A percentile compares a stretch with the other conserved stretches of the same genome.
These are phyloP conservation scores for Cephalopterus ornatus DNA, from an alignment of 2,113 vertebrate genomes.

Conservation along the genomic window DNA sequence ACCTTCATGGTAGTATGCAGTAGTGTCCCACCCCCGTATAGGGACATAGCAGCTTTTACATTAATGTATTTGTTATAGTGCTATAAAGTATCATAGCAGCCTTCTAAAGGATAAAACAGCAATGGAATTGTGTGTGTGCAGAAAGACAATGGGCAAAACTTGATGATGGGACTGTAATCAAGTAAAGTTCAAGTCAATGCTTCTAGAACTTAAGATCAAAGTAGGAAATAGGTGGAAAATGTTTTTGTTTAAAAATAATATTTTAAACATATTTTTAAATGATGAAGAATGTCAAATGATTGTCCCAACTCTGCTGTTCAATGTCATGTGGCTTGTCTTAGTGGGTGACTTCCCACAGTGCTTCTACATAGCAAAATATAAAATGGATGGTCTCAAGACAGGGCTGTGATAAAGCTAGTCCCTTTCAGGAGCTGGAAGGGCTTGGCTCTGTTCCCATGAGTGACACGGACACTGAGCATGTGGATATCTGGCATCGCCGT, in stretches of 20 bases:
- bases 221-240: not conserved
- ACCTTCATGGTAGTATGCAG: not conserved
- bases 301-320: not conserved
- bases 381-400: not conserved
- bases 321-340: not conserved
- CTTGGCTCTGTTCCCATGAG: not conserved
- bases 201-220: not conserved
- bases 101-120: not conserved
- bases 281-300: not conserved
- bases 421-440: not conserved
- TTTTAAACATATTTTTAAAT: not conserved
- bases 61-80: not conserved
- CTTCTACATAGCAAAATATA: not conserved
- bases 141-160: not conserved
- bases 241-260: not conserved
- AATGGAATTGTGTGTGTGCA: not conserved
- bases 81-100: not conserved
- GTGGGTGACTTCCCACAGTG: not conserved
- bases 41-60: not conserved
- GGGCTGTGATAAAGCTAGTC: not conserved
- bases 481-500: not conserved
- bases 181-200: not conserved
- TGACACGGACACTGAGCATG: rapidly evolving
- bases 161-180: rapidly evolving
- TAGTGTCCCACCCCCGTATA: not conserved